A percentile compares a stretch with the other conserved stretches of the same genome.
Evolutionary conservation across 2,888 invertebrate genomes (phyloP).

Genomic region (Drosophila colorata): DNA sequence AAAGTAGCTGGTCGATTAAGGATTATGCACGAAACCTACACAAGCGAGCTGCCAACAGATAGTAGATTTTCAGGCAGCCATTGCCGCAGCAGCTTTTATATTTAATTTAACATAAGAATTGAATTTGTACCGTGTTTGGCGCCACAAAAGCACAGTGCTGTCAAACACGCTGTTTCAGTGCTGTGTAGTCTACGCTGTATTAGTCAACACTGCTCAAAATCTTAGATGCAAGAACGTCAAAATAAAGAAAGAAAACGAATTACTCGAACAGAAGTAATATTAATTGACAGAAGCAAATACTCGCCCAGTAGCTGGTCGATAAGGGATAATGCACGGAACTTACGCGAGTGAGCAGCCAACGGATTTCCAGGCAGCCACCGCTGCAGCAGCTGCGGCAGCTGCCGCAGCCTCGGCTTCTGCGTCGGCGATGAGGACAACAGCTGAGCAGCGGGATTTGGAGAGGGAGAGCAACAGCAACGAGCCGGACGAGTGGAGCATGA

Average conservation of each 20-base stretch:
- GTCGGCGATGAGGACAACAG: constrained; percentile 36
- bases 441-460: constrained; percentile 46
- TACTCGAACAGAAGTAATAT: constrained; percentile 6
- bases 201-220: constrained; percentile 33
- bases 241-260: constrained; percentile 6
- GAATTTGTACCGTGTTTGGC: constrained; percentile 33
- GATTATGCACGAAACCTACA: constrained; percentile 36
- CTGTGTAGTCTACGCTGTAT: background rate
- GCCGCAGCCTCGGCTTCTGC: constrained; percentile 61
- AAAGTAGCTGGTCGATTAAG: constrained; percentile 11
- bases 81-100: constrained; percentile 54
- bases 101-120: constrained; percentile 16
- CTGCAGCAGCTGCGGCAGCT: constrained; percentile 76
- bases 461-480: constrained; percentile 44
- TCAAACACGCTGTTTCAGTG: constrained; percentile 2
- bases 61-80: background rate
- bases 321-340: constrained; percentile 42
- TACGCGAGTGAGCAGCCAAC: constrained; percentile 57
- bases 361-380: constrained; percentile 79
- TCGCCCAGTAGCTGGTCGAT: constrained; percentile 18
- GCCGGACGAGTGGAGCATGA: constrained; percentile 70
- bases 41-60: background rate
- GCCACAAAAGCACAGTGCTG: constrained; percentile 38
- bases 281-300: constrained; percentile 24
- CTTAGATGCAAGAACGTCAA: constrained; percentile 31